A percentile compares a stretch with the other conserved stretches of the same genome.
Conservation (phyloP, 2,113 vertebrate genomes). For the Xerus inauris region DNA sequence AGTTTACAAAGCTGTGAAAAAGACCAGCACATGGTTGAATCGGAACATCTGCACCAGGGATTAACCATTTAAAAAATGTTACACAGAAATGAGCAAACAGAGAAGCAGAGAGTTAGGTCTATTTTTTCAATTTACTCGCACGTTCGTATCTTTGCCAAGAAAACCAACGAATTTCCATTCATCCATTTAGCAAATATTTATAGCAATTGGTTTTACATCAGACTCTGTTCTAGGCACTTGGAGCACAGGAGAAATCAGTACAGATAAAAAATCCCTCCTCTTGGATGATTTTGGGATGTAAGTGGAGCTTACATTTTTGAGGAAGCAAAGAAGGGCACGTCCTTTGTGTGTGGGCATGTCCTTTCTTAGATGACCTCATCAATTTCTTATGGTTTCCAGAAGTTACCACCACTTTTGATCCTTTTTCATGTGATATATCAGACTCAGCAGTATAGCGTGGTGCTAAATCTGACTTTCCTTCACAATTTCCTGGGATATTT, state of each 20-base stretch:
- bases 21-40: slow-evolving; percentile 20
- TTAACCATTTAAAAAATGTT: slow-evolving; percentile 62
- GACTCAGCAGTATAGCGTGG: neutral
- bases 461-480: neutral
- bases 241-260: neutral
- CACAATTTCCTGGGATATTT: neutral
- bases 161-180: slow-evolving; percentile 26
- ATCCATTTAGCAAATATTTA: slow-evolving; percentile 49
- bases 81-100: slow-evolving; percentile 25
- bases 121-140: neutral
- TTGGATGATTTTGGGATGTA: neutral
- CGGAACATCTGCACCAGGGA: slow-evolving; percentile 36
- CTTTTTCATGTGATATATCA: neutral
- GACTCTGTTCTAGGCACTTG: neutral
- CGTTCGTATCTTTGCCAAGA: neutral
- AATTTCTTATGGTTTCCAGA: neutral
- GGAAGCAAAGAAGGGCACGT: neutral
- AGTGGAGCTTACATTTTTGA: neutral
- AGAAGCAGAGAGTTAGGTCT: neutral
- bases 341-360: neutral
- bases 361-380: neutral
- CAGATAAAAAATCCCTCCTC: neutral
- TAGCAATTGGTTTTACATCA: neutral
- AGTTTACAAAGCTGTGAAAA: slow-evolving; percentile 67
- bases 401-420: neutral